A percentile compares a stretch with the other conserved stretches of the same genome.
Conservation (phyloP, 2,113 vertebrate species). For the Cyprinodon tularosa region DNA sequence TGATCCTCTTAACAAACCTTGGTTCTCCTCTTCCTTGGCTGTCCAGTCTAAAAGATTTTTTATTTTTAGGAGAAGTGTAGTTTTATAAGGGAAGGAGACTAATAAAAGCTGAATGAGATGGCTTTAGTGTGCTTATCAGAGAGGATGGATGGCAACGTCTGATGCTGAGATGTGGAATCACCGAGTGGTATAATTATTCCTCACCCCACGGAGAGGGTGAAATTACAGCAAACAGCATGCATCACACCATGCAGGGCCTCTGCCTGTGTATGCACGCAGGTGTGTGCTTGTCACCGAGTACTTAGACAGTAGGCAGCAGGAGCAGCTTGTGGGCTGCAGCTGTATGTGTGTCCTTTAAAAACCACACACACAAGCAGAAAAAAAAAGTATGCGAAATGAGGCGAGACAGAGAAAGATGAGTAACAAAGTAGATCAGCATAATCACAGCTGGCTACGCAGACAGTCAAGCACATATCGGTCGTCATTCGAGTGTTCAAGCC, state of each 20-base stretch:
- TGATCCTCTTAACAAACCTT: neutral
- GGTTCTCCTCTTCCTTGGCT: neutral
- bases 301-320: constrained; percentile 7
- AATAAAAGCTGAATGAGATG: neutral
- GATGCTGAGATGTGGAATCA: constrained; percentile 52
- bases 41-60: no score
- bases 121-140: neutral
- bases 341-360: neutral
- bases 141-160: constrained; percentile 16
- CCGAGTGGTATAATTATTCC: constrained; percentile 77
- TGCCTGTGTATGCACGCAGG: constrained; percentile 20
- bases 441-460: constrained; percentile 44
- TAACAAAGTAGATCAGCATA: constrained; percentile 37
- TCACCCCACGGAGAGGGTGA: constrained; percentile 70
- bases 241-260: constrained; percentile 31
- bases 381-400: constrained; percentile 14
- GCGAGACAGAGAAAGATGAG: constrained; percentile 12
- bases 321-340: constrained; percentile 1
- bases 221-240: constrained; percentile 71
- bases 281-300: constrained; percentile 8
- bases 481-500: constrained; percentile 11
- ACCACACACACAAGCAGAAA: neutral
- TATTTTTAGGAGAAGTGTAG: neutral
- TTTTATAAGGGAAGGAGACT: neutral
- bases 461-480: constrained; percentile 23